Evolutionary conservation across 2,113 vertebrate genomes (phyloP), one percentile per base, ranked within the genome.

Genomic region (Lepisosteus oculatus): DNA sequence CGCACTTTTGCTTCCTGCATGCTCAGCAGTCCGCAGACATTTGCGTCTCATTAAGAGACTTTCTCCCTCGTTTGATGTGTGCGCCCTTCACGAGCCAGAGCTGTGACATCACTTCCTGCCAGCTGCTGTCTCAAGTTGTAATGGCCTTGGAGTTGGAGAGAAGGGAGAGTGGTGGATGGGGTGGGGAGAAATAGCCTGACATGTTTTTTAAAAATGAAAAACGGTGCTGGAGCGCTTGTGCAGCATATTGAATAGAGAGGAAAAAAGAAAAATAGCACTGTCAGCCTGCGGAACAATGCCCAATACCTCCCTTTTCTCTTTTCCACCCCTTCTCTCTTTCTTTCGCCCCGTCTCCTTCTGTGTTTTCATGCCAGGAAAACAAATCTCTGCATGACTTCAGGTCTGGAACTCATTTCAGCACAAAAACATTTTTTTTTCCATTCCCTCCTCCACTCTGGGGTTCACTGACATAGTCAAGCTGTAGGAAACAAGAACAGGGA

Each of bases 311-410:
- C 12, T 65, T 43, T 65, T 13, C 6, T n/a, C 11, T 13, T 3
- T 71, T 67, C 43, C 69, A 78, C 66, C 77, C 72, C 78, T 62
- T 81, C 80, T 68, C 74, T 85, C 75, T 79, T 73, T 74, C 69
- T 68, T 65, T 56, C 59, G 43, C 55, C 75, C 72, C 69, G 65
- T 47, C 62, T 65, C 70, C 83, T 79, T 74, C 57, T 82, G 71
- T 90, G 78, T 90, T 87, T 84, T 82, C 78, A 61, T 81, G 72
- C 29, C 54, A 84, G 85, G 85, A 55, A 72, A 67, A 71, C 86
- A 85, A 85, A 88, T 84, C 86, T 83, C 84, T 79, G 85, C 80
- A 87, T 89, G 88, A 91, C 85, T 88, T 90, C 84, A 88, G 77
- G 84, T 87, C 90, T 91, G 91, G 87, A 88, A 91, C 80, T 82